These are phyloP conservation scores for Cynopterus sphinx DNA, from an alignment of 2,797 vertebrate species.

Conservation along the genomic window DNA sequence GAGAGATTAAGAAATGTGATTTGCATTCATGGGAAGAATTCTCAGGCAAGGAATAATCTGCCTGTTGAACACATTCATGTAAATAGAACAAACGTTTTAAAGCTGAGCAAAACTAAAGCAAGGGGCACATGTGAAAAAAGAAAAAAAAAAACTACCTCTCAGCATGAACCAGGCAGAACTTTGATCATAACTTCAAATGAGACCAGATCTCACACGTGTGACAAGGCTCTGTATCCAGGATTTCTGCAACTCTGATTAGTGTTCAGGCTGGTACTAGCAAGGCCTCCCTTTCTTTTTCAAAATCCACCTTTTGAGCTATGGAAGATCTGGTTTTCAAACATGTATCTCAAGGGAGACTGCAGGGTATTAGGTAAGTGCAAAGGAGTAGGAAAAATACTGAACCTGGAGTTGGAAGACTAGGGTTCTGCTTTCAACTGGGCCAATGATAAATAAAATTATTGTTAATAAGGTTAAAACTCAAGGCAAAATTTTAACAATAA, in stretches of 20 bases:
- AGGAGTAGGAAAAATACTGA: too few species aligned
- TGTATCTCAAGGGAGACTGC: not conserved
- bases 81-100: slow-evolving; percentile 72
- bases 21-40: slow-evolving; percentile 71
- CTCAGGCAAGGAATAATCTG: slow-evolving; percentile 67
- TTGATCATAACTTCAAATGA: slow-evolving; percentile 72
- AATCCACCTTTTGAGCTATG: not conserved
- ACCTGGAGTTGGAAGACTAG: not conserved
- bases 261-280: not conserved
- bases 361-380: not conserved
- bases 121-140: not conserved
- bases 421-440: not conserved
- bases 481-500: not conserved
- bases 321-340: not conserved
- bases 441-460: not conserved
- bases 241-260: not conserved
- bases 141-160: not conserved
- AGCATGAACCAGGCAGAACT: slow-evolving; percentile 36
- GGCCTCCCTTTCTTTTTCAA: not conserved
- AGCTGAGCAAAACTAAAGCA: slow-evolving; percentile 64
- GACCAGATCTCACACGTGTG: slow-evolving; percentile 8
- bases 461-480: not conserved
- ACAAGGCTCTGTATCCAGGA: not conserved
- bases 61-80: slow-evolving; percentile 71
- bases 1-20: slow-evolving; percentile 75